A percentile compares a stretch with the other conserved stretches of the same genome.
Evolutionary conservation across 2,113 vertebrate genomes (phyloP).

Genomic region (Passer domesticus): DNA sequence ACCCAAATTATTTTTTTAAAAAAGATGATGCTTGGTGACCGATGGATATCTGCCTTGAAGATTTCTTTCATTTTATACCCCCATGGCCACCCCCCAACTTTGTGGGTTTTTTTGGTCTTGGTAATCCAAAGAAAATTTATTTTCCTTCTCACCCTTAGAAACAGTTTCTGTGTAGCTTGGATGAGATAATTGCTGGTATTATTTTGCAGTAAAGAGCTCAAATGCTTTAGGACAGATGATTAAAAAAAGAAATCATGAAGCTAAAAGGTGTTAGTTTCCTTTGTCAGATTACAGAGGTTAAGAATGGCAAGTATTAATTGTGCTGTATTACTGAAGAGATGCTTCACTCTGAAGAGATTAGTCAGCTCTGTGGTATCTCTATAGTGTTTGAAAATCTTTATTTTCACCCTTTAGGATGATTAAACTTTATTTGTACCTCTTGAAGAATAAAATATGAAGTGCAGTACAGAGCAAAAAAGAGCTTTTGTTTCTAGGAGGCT

Average conservation of each 20-base stretch:
- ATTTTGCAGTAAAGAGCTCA: background rate
- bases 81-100: rapidly evolving
- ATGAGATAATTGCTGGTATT: background rate
- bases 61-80: background rate
- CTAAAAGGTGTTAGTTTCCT: background rate
- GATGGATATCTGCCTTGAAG: background rate
- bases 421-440: background rate
- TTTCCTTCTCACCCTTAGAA: background rate
- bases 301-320: background rate
- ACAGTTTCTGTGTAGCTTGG: background rate
- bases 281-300: background rate
- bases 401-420: background rate
- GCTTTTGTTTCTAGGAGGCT: background rate
- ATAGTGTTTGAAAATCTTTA: background rate
- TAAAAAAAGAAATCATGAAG: background rate
- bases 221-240: background rate
- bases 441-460: background rate
- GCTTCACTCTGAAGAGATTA: background rate
- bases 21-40: background rate
- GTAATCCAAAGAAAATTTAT: background rate
- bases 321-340: background rate
- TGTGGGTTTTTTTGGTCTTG: background rate
- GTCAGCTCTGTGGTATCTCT: background rate
- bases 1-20: background rate
- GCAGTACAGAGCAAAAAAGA: background rate